Percentiles rank a stretch among this genome's conserved stretches.
Conservation (phyloP, 2,797 vertebrate species). For the Melanotaenia pygmaea region DNA sequence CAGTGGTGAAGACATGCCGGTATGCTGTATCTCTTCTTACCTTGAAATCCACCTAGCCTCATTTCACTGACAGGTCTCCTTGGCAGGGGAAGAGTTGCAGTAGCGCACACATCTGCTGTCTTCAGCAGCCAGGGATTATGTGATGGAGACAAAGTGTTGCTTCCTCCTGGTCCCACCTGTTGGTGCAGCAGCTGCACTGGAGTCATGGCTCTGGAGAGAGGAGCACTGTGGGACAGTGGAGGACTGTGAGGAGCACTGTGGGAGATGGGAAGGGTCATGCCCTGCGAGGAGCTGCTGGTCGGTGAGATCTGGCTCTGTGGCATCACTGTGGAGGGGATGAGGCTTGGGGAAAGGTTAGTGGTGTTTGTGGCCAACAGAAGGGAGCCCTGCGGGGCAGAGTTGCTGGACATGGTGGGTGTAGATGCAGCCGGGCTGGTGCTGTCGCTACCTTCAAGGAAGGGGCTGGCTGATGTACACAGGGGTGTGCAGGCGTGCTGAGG, state of each 20-base stretch:
- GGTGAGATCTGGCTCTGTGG: constrained; percentile 74
- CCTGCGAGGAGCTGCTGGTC: constrained; percentile 68
- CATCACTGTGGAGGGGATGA: constrained; percentile 80
- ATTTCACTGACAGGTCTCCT: constrained; percentile 83
- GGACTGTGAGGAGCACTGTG: constrained; percentile 83
- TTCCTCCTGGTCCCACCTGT: constrained; percentile 67
- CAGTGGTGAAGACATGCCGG: not conserved
- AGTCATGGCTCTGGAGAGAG: constrained; percentile 83
- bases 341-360: constrained; percentile 76
- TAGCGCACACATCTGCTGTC: constrained; percentile 78
- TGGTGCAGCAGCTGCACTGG: constrained; percentile 79
- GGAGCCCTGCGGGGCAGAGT: constrained; percentile 62
- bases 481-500: constrained; percentile 69
- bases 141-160: constrained; percentile 56
- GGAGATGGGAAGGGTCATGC: constrained; percentile 75
- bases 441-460: constrained; percentile 56
- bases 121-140: constrained; percentile 78
- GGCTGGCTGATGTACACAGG: constrained; percentile 47
- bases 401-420: constrained; percentile 51
- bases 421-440: constrained; percentile 52
- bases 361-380: constrained; percentile 71
- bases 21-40: constrained; percentile 52
- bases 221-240: constrained; percentile 83
- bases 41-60: constrained; percentile 81
- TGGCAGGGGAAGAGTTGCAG: constrained; percentile 86